Percentiles rank a stretch among this genome's conserved stretches.
phyloP scores from a whole-genome alignment of 1,140 invertebrate genomes.

The Drosophila insularis region DNA sequence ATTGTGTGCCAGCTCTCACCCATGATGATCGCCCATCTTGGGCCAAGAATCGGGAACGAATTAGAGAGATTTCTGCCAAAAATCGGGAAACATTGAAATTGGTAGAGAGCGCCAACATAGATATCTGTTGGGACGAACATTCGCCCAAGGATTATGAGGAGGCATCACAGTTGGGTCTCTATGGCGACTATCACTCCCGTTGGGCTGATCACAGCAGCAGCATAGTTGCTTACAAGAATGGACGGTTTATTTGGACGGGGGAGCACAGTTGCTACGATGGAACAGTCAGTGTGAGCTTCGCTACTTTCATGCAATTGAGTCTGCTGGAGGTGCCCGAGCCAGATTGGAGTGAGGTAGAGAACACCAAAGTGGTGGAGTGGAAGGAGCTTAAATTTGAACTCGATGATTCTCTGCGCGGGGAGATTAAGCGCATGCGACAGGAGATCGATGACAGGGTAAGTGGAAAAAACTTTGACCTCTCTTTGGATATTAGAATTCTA shows the following conservation, averaged over 20 bases:
- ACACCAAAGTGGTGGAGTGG: constrained; percentile 33
- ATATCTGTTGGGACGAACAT: constrained; percentile 85
- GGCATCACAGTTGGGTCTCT: constrained; percentile 64
- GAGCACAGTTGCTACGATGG: constrained; percentile 85
- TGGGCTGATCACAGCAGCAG: constrained; percentile 85
- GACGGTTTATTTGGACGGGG: constrained; percentile 79
- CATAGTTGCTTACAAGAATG: constrained; percentile 84
- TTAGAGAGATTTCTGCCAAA: constrained; percentile 84
- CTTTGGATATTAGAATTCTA: background rate
- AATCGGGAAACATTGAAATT: constrained; percentile 85
- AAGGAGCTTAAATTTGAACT: constrained; percentile 70
- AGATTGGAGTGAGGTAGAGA: constrained; percentile 51
- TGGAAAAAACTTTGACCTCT: background rate
- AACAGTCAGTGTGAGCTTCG: constrained; percentile 83
- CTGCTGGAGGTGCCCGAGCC: constrained; percentile 71
- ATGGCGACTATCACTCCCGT: constrained; percentile 83
- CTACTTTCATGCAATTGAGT: constrained; percentile 76
- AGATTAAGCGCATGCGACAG: constrained; percentile 64
- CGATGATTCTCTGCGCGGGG: constrained; percentile 57
- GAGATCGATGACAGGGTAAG: constrained; percentile 66
- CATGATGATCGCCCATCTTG: constrained; percentile 86
- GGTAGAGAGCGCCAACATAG: constrained; percentile 87
- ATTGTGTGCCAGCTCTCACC: constrained; percentile 86
- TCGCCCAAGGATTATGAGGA: constrained; percentile 80
- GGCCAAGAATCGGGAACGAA: constrained; percentile 84